Evolutionary conservation across 2,797 vertebrate species (phyloP), one percentile per base, ranked within the genome.

Genomic region (Mormyrops boulengeri): DNA sequence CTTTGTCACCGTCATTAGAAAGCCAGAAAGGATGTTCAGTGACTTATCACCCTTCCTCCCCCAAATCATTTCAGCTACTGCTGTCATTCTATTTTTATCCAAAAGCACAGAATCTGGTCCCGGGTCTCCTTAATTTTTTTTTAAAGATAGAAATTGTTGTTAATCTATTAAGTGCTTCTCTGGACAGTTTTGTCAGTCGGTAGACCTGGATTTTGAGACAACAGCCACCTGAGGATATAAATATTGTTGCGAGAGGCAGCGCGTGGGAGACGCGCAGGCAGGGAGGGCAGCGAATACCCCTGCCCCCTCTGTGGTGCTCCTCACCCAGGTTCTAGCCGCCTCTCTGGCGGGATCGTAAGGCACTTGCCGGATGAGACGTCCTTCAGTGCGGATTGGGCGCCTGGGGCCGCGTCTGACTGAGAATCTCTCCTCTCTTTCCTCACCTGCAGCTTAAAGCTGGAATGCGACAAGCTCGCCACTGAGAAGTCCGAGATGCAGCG

Each of bases 401-500:
- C 66, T 86, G 7, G 9, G 8, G 14, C 41, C 82, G 8, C 22
- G 7, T 85, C 19, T 85, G 82, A 85, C 82, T 4, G n/a, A 12
- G 82, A 9, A 11, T 93, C 91, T 93, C 87, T 90, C 87, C 84
- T 88, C 88, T 49, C 92, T 90, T 91, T 90, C 88, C 91, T 89
- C 11, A 1, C 41, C 91, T 90, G 66, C 93, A 99, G 98, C 95
- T 95, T 98, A 93, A 98, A 98, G 95, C 94, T 99, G 90, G 98
- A 99, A 91, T 99, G 98, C 92, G 98, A 99, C 96, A 99, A 99
- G 94, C 95, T 99, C 93, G 98, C 98, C 94, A 99, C 97, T 0
- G 98, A 99, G 95, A 99, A 99, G 95, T 99, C 98, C 0, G 98
- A 99, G 95, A 99, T 99, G 98, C 98, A 99, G 92, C 97, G 98